Conservation (phyloP, 2,888 invertebrate species). For the Diaprepes abbreviatus region DNA sequence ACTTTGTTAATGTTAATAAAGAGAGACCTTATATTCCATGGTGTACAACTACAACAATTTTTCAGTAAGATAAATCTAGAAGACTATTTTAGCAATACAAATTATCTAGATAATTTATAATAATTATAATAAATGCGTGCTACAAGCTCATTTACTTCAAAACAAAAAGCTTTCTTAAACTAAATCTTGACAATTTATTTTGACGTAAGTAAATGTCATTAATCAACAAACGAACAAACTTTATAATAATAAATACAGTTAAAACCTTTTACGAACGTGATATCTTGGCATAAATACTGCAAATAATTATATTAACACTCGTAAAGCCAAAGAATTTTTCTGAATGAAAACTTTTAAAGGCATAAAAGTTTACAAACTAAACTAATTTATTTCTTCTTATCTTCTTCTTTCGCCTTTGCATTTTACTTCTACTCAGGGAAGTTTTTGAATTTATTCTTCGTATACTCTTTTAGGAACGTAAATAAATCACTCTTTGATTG, state of each 20-base stretch:
- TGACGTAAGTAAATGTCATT: neutral
- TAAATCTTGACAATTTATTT: neutral
- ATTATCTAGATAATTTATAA: no score
- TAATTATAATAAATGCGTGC: no score
- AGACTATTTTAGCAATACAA: no score
- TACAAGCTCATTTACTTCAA: no score
- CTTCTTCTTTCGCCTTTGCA: constrained; percentile 11
- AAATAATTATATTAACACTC: constrained; percentile 5
- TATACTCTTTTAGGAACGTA: neutral
- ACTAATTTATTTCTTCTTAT: constrained; percentile 13
- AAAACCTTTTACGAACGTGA: neutral
- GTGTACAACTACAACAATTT: no score
- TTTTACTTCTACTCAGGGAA: neutral
- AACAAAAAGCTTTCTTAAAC: no score
- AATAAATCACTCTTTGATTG: constrained; percentile 10
- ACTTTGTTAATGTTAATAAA: no score
- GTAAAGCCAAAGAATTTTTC: neutral
- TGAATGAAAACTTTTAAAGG: constrained; percentile 4
- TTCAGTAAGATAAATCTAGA: no score
- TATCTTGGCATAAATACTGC: neutral
- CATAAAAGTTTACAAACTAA: constrained; percentile 2
- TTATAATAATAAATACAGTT: neutral
- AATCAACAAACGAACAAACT: neutral
- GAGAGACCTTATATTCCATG: no score
- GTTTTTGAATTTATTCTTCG: neutral